Conservation (phyloP, 2,888 invertebrate genomes). For the Thymelicus acteon region DNA sequence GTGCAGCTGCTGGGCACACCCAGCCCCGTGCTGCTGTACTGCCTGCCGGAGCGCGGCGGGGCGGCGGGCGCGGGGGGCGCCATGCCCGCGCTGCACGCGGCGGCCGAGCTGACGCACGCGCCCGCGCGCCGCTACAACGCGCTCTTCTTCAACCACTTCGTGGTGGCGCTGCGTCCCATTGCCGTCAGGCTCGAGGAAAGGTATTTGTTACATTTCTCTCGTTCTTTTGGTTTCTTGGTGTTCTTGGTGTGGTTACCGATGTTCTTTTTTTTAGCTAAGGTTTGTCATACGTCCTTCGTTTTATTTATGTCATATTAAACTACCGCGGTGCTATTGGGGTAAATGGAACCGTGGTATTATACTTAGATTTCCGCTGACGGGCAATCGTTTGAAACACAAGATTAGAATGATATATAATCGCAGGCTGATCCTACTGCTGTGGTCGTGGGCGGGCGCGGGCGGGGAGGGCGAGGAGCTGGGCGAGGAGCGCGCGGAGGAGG, state of each 20-base stretch:
- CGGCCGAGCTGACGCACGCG: slow-evolving; percentile 90
- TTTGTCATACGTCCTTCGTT: too few species aligned
- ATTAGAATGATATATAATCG: slow-evolving; percentile 61
- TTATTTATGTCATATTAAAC: too few species aligned
- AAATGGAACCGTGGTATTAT: too few species aligned
- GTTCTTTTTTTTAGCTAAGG: too few species aligned
- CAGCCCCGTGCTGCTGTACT: slow-evolving; percentile 93
- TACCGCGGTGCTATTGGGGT: too few species aligned
- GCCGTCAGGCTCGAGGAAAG: slow-evolving; percentile 95
- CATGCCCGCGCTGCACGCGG: slow-evolving; percentile 91
- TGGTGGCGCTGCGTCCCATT: slow-evolving; percentile 92
- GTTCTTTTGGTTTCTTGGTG: too few species aligned
- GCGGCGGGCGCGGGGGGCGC: slow-evolving; percentile 62
- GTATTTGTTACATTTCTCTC: slow-evolving; percentile 42
- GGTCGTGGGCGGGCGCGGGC: slow-evolving; percentile 52
- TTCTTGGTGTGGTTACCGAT: too few species aligned
- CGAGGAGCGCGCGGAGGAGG: slow-evolving; percentile 87
- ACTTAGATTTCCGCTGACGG: too few species aligned
- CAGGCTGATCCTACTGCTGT: slow-evolving; percentile 80
- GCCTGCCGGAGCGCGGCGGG: slow-evolving; percentile 79
- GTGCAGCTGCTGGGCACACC: slow-evolving; percentile 92
- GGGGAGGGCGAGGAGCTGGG: slow-evolving; percentile 62
- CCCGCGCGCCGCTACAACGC: slow-evolving; percentile 90
- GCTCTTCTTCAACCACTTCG: slow-evolving; percentile 94
- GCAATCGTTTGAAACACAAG: too few species aligned